Evolutionary conservation across 2,797 vertebrate genomes (phyloP).

Genomic region (Yasuhikotakia modesta): DNA sequence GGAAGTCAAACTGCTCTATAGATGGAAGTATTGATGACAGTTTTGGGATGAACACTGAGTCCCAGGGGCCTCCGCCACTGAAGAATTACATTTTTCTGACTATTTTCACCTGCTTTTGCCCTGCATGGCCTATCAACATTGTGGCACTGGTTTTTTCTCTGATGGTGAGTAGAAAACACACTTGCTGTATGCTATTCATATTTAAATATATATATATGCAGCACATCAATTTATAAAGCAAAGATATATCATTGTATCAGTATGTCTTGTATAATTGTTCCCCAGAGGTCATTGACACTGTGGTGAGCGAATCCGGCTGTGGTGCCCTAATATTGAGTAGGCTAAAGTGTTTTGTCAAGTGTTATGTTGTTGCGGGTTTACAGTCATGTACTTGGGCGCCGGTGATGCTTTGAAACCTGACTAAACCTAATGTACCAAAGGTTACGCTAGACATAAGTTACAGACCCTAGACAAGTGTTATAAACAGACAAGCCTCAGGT

Average conservation of each 20-base stretch:
- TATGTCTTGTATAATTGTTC: too few species aligned
- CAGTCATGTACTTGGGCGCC: not conserved
- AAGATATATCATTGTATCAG: not conserved
- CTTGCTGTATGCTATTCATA: not conserved
- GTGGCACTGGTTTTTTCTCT: conserved; percentile 84
- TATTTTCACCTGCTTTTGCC: conserved; percentile 85
- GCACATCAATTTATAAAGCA: too few species aligned
- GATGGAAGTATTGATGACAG: conserved; percentile 54
- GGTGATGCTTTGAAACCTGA: conserved; percentile 52
- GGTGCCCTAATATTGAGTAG: not conserved
- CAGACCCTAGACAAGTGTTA: too few species aligned
- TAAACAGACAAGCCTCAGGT: conserved; percentile 56
- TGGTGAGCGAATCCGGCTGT: not conserved
- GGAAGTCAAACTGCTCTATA: conserved; percentile 56
- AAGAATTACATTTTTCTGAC: conserved; percentile 81
- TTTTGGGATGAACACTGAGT: conserved; percentile 60
- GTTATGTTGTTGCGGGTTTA: conserved; percentile 22
- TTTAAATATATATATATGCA: too few species aligned
- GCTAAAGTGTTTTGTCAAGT: conserved; percentile 1
- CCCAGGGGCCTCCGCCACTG: conserved; percentile 65
- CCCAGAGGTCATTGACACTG: not conserved
- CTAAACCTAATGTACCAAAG: conserved; percentile 43
- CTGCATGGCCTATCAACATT: conserved; percentile 86
- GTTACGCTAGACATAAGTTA: conserved; percentile 51
- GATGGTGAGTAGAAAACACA: conserved; percentile 76